Percentiles rank a stretch among this genome's conserved stretches.
Evolutionary conservation across 2,888 invertebrate genomes (phyloP).

Genomic region (Tetranychus piercei): DNA sequence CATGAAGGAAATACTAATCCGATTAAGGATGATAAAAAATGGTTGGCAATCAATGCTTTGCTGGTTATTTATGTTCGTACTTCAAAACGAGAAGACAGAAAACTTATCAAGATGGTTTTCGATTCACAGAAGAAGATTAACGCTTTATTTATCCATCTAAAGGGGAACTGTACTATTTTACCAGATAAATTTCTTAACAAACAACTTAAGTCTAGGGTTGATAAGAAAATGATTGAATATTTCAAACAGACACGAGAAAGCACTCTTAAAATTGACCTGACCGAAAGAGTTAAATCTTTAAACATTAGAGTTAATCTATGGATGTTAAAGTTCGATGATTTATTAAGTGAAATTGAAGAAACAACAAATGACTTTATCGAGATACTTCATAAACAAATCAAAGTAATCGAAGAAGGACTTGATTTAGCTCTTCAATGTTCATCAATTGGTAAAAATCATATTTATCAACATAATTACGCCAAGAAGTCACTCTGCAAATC

Average conservation of each 20-base stretch:
- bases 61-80: constrained; percentile 35
- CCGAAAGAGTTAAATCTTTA: constrained; percentile 15
- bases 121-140: constrained; percentile 57
- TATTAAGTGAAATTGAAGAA: constrained; percentile 13
- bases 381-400: constrained; percentile 11
- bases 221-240: constrained; percentile 18
- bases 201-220: constrained; percentile 15
- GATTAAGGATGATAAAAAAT: constrained; percentile 15
- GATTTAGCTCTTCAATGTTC: constrained; percentile 12
- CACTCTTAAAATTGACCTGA: constrained; percentile 10
- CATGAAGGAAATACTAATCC: constrained; percentile 11
- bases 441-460: constrained; percentile 16
- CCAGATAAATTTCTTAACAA: constrained; percentile 22
- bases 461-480: constrained; percentile 15
- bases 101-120: constrained; percentile 48
- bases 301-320: constrained; percentile 12
- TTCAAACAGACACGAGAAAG: constrained; percentile 14
- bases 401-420: constrained; percentile 19
- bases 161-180: constrained; percentile 24
- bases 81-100: constrained; percentile 59
- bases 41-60: constrained; percentile 26
- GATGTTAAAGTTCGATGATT: constrained; percentile 19
- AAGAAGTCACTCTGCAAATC: constrained; percentile 15
- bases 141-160: constrained; percentile 18
- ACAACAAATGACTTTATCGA: constrained; percentile 12